Conservation (phyloP, 2,113 vertebrate species). For the Brienomyrus longianalis region DNA sequence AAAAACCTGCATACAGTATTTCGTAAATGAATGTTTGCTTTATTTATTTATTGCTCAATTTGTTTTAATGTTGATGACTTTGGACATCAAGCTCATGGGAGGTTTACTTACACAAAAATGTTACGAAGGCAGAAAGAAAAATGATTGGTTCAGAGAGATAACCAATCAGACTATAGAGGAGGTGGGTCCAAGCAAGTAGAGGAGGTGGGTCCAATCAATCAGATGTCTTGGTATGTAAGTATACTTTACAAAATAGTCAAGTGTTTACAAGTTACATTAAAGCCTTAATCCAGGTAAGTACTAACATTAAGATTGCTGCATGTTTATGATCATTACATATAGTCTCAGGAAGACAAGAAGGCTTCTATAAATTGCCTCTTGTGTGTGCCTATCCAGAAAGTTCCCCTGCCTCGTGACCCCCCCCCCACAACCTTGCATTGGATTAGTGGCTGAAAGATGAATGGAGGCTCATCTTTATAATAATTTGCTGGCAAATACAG, state of each 20-base stretch:
- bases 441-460: not conserved
- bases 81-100: not conserved
- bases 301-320: not conserved
- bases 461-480: not conserved
- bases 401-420: not conserved
- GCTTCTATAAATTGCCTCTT: not conserved
- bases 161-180: too few species aligned
- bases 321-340: not conserved
- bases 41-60: not conserved
- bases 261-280: not conserved
- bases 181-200: too few species aligned
- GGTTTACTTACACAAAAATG: too few species aligned
- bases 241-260: not conserved
- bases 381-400: not conserved
- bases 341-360: not conserved
- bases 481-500: not conserved
- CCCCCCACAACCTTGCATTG: not conserved
- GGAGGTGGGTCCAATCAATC: too few species aligned
- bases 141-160: too few species aligned
- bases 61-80: not conserved
- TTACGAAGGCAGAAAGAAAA: too few species aligned
- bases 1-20: not conserved
- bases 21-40: not conserved
- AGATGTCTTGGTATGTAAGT: not conserved
- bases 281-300: not conserved